phyloP scores from a whole-genome alignment of 2,888 invertebrate species.

The Hipparchia sbordonii region DNA sequence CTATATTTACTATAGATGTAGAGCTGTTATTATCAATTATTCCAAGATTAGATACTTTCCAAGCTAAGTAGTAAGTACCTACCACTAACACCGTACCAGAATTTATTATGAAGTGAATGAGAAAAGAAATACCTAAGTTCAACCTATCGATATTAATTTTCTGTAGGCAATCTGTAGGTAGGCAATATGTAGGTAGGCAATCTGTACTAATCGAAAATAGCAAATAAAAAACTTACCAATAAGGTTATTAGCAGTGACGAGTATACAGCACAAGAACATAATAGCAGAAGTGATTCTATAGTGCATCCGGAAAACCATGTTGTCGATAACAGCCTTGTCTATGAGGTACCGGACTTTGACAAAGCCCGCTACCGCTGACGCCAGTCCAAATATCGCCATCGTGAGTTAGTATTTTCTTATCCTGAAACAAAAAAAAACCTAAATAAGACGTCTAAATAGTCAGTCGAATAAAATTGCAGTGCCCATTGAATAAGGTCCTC shows the following conservation, averaged over 20 bases:
- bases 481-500: background rate
- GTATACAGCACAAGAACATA: constrained; percentile 92
- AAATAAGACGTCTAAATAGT: too few species aligned
- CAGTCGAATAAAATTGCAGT: background rate
- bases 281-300: constrained; percentile 94
- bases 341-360: constrained; percentile 94
- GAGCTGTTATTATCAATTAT: background rate
- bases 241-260: constrained; percentile 94
- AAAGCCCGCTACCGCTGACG: constrained; percentile 94
- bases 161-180: too few species aligned
- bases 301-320: constrained; percentile 94
- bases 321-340: constrained; percentile 95
- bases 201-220: background rate
- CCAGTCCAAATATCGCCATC: constrained; percentile 93
- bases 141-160: too few species aligned
- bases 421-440: constrained; percentile 39
- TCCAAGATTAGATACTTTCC: background rate
- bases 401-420: constrained; percentile 50
- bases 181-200: too few species aligned
- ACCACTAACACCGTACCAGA: background rate
- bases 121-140: background rate
- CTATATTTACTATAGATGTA: too few species aligned
- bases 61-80: background rate
- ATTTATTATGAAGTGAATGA: background rate
- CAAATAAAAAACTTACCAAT: constrained; percentile 87